Conservation (phyloP, 1,140 invertebrate genomes). For the Drosophila grimshawi region DNA sequence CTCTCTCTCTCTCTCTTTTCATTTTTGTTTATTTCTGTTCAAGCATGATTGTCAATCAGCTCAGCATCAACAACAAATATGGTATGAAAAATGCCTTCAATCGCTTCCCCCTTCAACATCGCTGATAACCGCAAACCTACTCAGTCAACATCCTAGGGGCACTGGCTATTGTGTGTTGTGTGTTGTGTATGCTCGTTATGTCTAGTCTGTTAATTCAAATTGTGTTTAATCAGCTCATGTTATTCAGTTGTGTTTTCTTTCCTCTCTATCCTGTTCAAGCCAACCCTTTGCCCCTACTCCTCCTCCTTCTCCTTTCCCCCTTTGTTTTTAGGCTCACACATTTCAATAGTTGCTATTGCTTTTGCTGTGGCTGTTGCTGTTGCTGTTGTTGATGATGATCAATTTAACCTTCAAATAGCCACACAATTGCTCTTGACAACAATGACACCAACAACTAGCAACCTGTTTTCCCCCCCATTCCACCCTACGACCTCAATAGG, state of each 20-base stretch:
- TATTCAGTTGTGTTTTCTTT: neutral
- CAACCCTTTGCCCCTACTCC: neutral
- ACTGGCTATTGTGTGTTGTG: too few species aligned
- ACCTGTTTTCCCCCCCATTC: slow-evolving; percentile 26
- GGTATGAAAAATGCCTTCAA: too few species aligned
- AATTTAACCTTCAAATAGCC: slow-evolving; percentile 75
- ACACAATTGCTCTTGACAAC: slow-evolving; percentile 50
- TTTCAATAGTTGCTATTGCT: slow-evolving; percentile 33
- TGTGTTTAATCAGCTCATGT: slow-evolving; percentile 46
- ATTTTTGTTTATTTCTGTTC: too few species aligned
- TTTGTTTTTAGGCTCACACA: slow-evolving; percentile 24
- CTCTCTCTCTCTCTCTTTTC: too few species aligned
- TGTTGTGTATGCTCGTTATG: neutral
- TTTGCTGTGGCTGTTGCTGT: slow-evolving; percentile 15
- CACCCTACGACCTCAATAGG: slow-evolving; percentile 16
- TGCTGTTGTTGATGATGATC: slow-evolving; percentile 55
- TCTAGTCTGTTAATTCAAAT: slow-evolving; percentile 29
- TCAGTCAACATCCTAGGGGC: too few species aligned
- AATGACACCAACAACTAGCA: slow-evolving; percentile 34
- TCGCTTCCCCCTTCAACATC: too few species aligned
- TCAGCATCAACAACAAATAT: too few species aligned
- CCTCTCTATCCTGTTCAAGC: neutral
- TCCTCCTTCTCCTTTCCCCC: neutral
- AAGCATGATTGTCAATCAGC: too few species aligned
- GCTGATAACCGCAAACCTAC: too few species aligned